Base-by-base conservation (phyloP, 2,797 vertebrate genomes). In the Sebastes nivosus region DNA sequence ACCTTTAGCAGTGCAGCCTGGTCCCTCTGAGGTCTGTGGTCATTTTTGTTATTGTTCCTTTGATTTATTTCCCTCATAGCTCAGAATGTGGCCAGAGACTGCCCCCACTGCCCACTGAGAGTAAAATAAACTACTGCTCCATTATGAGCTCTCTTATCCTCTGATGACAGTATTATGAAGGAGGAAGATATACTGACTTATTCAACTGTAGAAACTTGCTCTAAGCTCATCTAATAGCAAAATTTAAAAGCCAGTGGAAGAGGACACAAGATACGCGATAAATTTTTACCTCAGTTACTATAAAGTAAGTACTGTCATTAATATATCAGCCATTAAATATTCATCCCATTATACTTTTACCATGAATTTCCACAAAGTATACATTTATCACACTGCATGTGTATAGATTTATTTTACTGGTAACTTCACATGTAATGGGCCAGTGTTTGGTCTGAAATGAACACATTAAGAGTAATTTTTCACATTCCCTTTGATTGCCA, bases 1-100 rank as follows among this genome's bases (percentile, higher is more conserved):
- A 84, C 81, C 84, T 70, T 81, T 69, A 81, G 83, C 59, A 72
- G 80, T 80, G 75, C 76, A 72, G 79, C 20, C 27, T 50, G 59
- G 80, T 88, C 86, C 87, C 83, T 57, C 5, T 75, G 82, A 89
- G 86, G 82, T 88, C 79, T 77, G 27, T 42, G 84, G 84, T 91
- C 93, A 89, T 90, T 93, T 93, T 87, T 93, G 93, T 95, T 94
- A 92, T 94, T 93, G 92, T 93, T 91, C 67, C 79, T 80, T 85
- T 94, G 94, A 95, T 95, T 94, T 94, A 95, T 95, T 80, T 81
- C 73, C 80, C 72, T 86, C 89, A 79, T 89, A 78, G 89, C 20
- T 4, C 38, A 29, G 77, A 67, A 85, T 87, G 42, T 89, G 84
- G 59, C 87, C 81, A 27, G 75, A 88, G 86, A 90, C 80, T 69